Evolutionary conservation across 2,113 vertebrate species (phyloP).

Genomic region (Microcebus griseorufus): DNA sequence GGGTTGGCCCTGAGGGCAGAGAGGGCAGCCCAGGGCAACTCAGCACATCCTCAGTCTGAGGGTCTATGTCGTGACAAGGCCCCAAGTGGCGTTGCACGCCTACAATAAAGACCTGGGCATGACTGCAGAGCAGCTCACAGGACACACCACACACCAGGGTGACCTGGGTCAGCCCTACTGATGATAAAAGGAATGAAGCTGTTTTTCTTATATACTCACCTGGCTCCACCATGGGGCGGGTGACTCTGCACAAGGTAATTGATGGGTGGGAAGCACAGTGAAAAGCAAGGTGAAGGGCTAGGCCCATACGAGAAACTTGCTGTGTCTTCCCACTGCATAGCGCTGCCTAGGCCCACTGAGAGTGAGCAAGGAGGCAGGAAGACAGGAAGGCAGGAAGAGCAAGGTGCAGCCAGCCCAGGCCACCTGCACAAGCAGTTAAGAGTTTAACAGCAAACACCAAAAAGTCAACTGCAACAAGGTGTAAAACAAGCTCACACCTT

Average conservation of each 20-base stretch:
- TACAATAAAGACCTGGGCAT: too few species aligned
- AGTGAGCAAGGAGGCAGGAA: not conserved
- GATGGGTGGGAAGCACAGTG: not conserved
- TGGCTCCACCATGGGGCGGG: not conserved
- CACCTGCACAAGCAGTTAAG: not conserved
- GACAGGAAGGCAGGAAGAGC: not conserved
- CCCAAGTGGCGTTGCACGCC: not conserved
- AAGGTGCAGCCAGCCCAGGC: not conserved
- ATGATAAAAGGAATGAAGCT: not conserved
- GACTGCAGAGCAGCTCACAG: not conserved
- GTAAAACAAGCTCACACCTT: not conserved
- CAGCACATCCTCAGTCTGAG: not conserved
- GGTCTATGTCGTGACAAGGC: not conserved
- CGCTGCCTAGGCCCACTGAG: too few species aligned
- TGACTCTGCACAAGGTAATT: too few species aligned
- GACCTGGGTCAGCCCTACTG: not conserved
- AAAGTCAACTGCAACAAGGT: not conserved
- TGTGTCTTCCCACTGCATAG: not conserved
- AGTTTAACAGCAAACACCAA: not conserved
- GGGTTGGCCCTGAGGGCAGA: fast-evolving
- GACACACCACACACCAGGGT: not conserved
- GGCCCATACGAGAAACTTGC: not conserved
- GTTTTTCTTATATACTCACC: not conserved
- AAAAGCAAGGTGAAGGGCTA: not conserved
- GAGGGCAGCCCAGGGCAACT: too few species aligned